Evolutionary conservation across 2,797 vertebrate species (phyloP), one percentile per base, ranked within the genome.

Genomic region (Cossypha heuglini): DNA sequence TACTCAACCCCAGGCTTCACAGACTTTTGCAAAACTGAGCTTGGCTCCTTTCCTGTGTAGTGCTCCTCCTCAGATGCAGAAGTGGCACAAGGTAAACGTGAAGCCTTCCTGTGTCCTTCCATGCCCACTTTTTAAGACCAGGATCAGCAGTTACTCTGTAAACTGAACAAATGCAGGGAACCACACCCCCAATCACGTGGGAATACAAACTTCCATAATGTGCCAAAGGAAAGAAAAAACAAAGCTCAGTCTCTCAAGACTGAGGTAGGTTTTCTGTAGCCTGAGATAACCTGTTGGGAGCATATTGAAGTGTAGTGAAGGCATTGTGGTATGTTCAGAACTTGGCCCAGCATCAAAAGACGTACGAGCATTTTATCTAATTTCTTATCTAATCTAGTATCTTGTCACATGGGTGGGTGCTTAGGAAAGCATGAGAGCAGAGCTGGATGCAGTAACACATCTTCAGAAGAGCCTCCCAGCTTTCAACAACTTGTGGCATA

Each of bases 311-410:
- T 31, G 13, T 37, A 45, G 35, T 55, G 64, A 80, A 78, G 29
- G 6, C 38, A 18, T 13, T 76, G 40, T 78, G 35, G 7, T 46
- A 5, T 13, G 19, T 28, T 78, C 58, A 43, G 66, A 82, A 49
- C 31, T 84, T 68, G 42, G 52, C 8, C 19, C 25, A 58, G 12
- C 6, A n/a, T 66, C 38, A 61, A 22, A 88, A 71, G 15, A 38
- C 0, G 0, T 6, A 63, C 37, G 6, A 67, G 6, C 19, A 67
- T 15, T 1, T 71, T 92, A 13, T 16, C n/a, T 67, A 26, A 74
- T 66, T 31, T 74, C 21, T 49, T 26, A 22, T 3, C 25, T 76
- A 12, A 25, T n/a, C 3, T 81, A 16, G 33, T 69, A 15, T 5
- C 20, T 33, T 57, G 16, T 51, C 18, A 35, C 49, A 13, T 5